A percentile compares a stretch with the other conserved stretches of the same genome.
Evolutionary conservation across 2,797 vertebrate species (phyloP).

Genomic region (Gymnocypris eckloni): DNA sequence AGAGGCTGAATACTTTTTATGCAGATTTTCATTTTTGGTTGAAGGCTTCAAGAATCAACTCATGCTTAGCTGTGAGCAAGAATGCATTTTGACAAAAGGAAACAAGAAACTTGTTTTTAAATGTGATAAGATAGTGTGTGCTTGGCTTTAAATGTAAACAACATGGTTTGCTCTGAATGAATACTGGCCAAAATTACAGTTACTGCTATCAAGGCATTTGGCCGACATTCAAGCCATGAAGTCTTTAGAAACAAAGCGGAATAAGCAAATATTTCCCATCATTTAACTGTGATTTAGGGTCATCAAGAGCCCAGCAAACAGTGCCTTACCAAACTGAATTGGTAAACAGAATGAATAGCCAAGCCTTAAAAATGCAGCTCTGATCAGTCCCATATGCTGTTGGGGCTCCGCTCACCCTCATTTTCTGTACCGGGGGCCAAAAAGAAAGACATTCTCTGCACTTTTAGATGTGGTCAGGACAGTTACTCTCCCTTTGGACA

Average conservation of each 20-base stretch:
- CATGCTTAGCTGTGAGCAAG: background rate
- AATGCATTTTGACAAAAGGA: background rate
- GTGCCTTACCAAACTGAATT: constrained; percentile 52
- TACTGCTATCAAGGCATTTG: constrained; percentile 42
- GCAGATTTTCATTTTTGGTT: background rate
- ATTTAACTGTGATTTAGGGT: constrained; percentile 67
- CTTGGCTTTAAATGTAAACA: constrained; percentile 14
- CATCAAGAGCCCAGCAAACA: constrained; percentile 38
- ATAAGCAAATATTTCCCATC: constrained; percentile 64
- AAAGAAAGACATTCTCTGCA: constrained; percentile 58
- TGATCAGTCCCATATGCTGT: constrained; percentile 66
- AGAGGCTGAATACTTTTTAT: background rate
- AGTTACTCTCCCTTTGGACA: constrained; percentile 50
- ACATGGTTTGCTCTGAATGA: constrained; percentile 11
- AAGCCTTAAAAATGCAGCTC: constrained; percentile 60
- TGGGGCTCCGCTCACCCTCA: constrained; percentile 46
- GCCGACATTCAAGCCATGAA: background rate
- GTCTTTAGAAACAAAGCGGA: constrained; percentile 56
- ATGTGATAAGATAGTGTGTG: background rate
- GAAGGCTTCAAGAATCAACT: background rate
- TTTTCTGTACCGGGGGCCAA: constrained; percentile 52
- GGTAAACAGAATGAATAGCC: constrained; percentile 61
- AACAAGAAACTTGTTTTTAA: background rate
- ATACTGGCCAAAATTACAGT: background rate
- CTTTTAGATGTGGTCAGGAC: constrained; percentile 61